Conservation (phyloP, 2,797 vertebrate genomes). For the Etheostoma nigrum region DNA sequence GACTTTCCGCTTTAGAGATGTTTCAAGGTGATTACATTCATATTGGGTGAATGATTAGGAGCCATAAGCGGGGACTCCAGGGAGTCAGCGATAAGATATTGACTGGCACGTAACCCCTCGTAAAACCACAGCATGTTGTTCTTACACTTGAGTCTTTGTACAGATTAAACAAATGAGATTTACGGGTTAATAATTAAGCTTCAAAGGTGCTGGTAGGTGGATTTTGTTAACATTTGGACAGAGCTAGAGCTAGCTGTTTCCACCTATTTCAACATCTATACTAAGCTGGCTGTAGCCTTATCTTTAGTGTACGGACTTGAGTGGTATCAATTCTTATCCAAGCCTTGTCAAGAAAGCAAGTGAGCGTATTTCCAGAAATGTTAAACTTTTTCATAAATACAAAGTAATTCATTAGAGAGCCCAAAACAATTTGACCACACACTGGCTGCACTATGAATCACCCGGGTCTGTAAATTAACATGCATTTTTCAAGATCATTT, state of each 20-base stretch:
- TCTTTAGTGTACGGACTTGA: neutral
- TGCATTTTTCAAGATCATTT: neutral
- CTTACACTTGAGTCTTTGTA: neutral
- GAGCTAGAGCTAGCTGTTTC: neutral
- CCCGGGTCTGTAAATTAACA: neutral
- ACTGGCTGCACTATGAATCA: neutral
- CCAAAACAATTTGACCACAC: neutral
- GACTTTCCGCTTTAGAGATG: neutral
- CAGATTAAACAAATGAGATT: neutral
- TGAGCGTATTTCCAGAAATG: neutral
- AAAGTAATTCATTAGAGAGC: neutral
- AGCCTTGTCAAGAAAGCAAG: neutral
- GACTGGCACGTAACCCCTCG: too few species aligned
- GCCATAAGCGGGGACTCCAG: neutral
- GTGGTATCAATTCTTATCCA: neutral
- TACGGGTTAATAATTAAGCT: neutral
- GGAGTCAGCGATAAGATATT: too few species aligned
- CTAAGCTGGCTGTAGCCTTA: neutral
- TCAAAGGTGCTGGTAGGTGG: neutral
- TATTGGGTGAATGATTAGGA: neutral
- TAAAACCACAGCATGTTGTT: too few species aligned
- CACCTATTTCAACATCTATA: neutral
- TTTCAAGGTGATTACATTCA: conserved; percentile 3
- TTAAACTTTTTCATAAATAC: neutral
- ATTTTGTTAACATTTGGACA: neutral